These are phyloP conservation scores for Drosophila anceps DNA, from an alignment of 2,888 invertebrate species.

Conservation along the genomic window DNA sequence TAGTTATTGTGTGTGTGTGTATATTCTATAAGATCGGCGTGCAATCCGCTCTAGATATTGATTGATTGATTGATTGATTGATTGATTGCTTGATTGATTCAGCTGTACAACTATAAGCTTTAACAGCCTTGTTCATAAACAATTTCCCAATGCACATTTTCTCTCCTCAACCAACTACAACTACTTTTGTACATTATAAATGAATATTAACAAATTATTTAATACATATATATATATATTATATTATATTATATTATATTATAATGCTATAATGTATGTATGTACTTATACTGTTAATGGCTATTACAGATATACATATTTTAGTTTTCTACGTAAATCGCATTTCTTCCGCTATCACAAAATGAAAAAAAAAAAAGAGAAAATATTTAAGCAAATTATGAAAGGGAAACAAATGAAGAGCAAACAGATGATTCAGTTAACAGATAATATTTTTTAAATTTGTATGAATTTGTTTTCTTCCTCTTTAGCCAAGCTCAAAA, in stretches of 20 bases:
- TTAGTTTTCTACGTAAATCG: conserved; percentile 76
- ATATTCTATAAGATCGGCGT: conserved; percentile 25
- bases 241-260: conserved; percentile 25
- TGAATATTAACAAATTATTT: conserved; percentile 24
- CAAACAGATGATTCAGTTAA: conserved; percentile 11
- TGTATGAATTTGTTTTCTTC: conserved; percentile 23
- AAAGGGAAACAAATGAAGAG: not conserved
- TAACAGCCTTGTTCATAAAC: conserved; percentile 32
- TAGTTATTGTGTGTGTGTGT: conserved; percentile 54
- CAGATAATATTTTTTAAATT: conserved; percentile 9
- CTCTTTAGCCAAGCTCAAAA: conserved; percentile 54
- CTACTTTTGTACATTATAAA: conserved; percentile 40
- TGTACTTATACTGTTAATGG: conserved; percentile 39
- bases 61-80: conserved; percentile 10
- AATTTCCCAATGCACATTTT: conserved; percentile 34
- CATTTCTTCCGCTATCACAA: conserved; percentile 80
- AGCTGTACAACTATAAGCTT: conserved; percentile 20
- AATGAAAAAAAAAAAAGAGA: conserved; percentile 9
- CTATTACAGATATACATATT: conserved; percentile 36
- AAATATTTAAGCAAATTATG: conserved; percentile 1
- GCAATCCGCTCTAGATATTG: conserved; percentile 8
- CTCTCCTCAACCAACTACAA: conserved; percentile 22
- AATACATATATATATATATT: conserved; percentile 13
- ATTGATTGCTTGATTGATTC: conserved; percentile 19
- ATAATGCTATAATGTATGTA: conserved; percentile 31